A percentile compares a stretch with the other conserved stretches of the same genome.
Evolutionary conservation across 2,113 vertebrate species (phyloP).

Genomic region (Spermophilus dauricus): DNA sequence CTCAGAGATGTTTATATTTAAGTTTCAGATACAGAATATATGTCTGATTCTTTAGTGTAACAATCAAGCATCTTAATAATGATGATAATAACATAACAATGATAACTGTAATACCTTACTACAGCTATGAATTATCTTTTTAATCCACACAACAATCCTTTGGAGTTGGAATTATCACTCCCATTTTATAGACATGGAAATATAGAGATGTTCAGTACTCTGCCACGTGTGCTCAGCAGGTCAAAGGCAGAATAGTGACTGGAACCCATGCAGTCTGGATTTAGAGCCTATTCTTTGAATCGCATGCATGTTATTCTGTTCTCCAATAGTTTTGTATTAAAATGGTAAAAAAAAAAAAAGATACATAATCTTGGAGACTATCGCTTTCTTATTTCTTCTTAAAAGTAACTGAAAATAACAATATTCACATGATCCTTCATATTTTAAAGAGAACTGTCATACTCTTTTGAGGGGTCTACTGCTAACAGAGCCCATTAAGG

Average conservation of each 20-base stretch:
- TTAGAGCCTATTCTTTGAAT: constrained; percentile 36
- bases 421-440: neutral
- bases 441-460: constrained; percentile 53
- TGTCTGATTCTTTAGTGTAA: constrained; percentile 45
- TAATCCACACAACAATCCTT: neutral
- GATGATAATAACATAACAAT: neutral
- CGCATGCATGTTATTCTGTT: neutral
- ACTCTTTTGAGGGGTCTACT: neutral
- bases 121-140: neutral
- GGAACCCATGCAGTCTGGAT: constrained; percentile 8
- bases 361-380: neutral
- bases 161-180: neutral
- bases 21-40: constrained; percentile 40
- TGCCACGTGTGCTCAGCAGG: neutral
- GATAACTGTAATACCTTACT: constrained; percentile 14
- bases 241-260: constrained; percentile 35
- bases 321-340: neutral
- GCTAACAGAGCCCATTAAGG: neutral
- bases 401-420: constrained; percentile 63
- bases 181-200: constrained; percentile 49
- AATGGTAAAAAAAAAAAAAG: neutral
- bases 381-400: constrained; percentile 59
- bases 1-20: neutral
- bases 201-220: neutral
- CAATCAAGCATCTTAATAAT: constrained; percentile 11